Evolutionary conservation across 2,797 vertebrate genomes (phyloP).

Genomic region (Pipistrellus kuhlii): DNA sequence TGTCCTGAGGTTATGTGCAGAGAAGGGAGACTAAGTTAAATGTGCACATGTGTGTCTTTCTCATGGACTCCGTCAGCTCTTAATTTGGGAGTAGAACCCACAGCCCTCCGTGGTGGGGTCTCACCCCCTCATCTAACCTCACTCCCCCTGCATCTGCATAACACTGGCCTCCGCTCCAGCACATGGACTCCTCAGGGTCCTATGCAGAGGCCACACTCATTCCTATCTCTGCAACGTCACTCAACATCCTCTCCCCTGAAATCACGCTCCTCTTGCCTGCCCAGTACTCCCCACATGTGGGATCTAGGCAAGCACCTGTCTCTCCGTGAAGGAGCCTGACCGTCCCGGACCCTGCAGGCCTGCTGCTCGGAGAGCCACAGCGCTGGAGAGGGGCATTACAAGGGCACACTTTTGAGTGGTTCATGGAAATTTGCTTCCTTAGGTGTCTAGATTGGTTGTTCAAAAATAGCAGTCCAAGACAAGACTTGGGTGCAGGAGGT

Average conservation of each 20-base stretch:
- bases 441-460: not conserved
- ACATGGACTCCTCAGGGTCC: not conserved
- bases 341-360: not conserved
- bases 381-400: accelerated
- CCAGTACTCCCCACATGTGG: not conserved
- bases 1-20: not conserved
- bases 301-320: no score
- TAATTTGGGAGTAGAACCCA: not conserved
- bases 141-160: not conserved
- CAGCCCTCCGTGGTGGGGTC: not conserved
- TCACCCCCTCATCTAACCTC: not conserved
- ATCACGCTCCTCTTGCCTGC: not conserved
- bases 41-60: not conserved
- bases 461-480: not conserved
- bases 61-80: not conserved
- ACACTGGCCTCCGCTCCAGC: not conserved
- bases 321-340: not conserved
- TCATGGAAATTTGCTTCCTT: not conserved
- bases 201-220: not conserved
- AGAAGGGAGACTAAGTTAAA: not conserved
- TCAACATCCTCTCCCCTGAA: not conserved
- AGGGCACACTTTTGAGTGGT: not conserved
- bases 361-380: not conserved
- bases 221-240: not conserved
- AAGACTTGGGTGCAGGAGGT: not conserved